A percentile compares a stretch with the other conserved stretches of the same genome.
phyloP scores from a whole-genome alignment of 1,140 invertebrate species.

The Muscidifurax raptorellus region DNA sequence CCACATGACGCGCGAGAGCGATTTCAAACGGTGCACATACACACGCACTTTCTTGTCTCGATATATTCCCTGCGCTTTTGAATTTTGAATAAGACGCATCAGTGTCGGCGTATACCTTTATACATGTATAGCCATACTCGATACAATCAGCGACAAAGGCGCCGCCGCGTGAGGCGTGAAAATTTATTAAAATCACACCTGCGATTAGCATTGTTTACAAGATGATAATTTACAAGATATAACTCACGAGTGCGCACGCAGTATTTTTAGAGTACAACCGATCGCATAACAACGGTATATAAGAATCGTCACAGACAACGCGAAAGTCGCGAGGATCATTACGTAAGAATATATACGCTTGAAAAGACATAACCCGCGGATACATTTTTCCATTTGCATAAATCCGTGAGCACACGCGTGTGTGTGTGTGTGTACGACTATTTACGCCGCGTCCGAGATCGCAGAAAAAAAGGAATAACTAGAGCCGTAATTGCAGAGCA shows the following conservation, averaged over 20 bases:
- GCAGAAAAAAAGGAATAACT: background rate
- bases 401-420: background rate
- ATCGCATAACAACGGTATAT: too few relatives aligned
- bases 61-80: background rate
- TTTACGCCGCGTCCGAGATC: background rate
- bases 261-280: too few relatives aligned
- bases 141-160: too few relatives aligned
- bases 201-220: too few relatives aligned
- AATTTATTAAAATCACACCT: too few relatives aligned
- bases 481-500: constrained; percentile 10
- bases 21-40: constrained; percentile 21
- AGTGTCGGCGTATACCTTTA: too few relatives aligned
- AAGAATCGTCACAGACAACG: too few relatives aligned
- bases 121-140: background rate
- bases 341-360: background rate
- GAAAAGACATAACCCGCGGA: background rate
- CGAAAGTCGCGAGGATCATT: background rate
- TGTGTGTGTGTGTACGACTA: background rate
- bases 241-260: too few relatives aligned
- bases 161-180: too few relatives aligned
- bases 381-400: constrained; percentile 17
- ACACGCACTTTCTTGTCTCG: background rate
- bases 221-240: too few relatives aligned
- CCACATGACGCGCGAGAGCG: constrained; percentile 51
- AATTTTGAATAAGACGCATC: background rate